phyloP scores from a whole-genome alignment of 2,113 vertebrate species.

The Rutilus rutilus region DNA sequence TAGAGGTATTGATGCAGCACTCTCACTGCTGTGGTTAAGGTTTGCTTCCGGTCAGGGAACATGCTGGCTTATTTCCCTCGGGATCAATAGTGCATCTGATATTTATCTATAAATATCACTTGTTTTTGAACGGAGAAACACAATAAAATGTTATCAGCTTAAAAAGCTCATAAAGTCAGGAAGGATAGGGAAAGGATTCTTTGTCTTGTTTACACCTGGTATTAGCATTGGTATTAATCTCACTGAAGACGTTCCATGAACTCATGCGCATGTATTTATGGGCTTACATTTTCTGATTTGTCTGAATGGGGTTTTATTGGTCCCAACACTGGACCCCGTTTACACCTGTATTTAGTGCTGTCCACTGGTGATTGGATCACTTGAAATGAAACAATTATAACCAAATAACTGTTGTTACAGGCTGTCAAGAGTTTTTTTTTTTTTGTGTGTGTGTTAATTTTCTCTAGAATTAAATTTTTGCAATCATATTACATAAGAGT shows the following conservation, averaged over 20 bases:
- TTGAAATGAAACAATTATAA: not conserved
- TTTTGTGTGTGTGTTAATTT: not conserved
- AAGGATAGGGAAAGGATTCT: not conserved
- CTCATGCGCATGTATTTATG: not conserved
- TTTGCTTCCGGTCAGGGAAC: not conserved
- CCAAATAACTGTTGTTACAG: not conserved
- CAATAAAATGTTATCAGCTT: not conserved
- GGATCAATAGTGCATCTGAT: not conserved
- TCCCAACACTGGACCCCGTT: not conserved
- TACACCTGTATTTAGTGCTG: not conserved
- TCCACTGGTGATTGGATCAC: not conserved
- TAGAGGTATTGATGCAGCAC: slow-evolving; percentile 16
- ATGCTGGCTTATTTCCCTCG: not conserved
- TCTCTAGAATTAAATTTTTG: not conserved
- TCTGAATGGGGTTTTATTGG: not conserved
- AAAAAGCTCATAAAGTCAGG: not conserved
- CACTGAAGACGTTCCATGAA: not conserved
- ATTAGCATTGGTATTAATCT: not conserved
- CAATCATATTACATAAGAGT: not conserved
- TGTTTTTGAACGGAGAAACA: not conserved
- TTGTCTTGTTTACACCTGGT: not conserved
- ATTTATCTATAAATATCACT: not conserved
- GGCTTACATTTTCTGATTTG: not conserved
- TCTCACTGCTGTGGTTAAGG: slow-evolving; percentile 8
- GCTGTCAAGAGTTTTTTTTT: not conserved